Evolutionary conservation across 2,888 invertebrate species (phyloP).

Genomic region (Carcina quercana): DNA sequence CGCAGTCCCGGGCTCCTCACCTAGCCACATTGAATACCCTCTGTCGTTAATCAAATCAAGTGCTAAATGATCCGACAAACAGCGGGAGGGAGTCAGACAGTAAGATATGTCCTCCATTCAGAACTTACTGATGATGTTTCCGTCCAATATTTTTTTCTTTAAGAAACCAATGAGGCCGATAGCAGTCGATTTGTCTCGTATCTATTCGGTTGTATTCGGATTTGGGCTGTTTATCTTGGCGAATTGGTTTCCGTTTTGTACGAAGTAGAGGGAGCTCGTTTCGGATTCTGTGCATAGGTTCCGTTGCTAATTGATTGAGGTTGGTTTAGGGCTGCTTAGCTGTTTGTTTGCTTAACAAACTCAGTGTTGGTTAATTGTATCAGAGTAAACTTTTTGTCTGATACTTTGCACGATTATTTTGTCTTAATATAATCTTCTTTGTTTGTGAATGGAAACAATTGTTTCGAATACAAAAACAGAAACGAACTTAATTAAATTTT

Average conservation of each 20-base stretch:
- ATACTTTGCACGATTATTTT: no score
- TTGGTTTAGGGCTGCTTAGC: no score
- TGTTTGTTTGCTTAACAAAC: no score
- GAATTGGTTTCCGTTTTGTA: not conserved
- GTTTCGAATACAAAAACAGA: no score
- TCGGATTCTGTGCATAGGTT: not conserved
- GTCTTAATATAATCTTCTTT: no score
- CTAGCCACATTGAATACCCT: conserved; percentile 20
- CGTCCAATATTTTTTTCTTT: conserved; percentile 49
- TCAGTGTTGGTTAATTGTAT: no score
- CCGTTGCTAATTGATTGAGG: no score
- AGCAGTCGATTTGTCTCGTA: conserved; percentile 56
- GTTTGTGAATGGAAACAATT: no score
- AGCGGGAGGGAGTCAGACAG: conserved; percentile 31
- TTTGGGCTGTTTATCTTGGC: conserved; percentile 19
- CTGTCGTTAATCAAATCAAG: conserved; percentile 54
- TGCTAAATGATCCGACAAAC: conserved; percentile 49
- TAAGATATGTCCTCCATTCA: conserved; percentile 36
- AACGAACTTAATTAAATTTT: no score
- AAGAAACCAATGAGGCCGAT: conserved; percentile 54
- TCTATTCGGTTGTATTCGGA: conserved; percentile 44
- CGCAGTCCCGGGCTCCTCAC: no score
- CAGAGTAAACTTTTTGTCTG: no score
- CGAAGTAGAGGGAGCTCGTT: not conserved
- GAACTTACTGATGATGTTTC: conserved; percentile 46